A percentile compares a stretch with the other conserved stretches of the same genome.
These are phyloP conservation scores for Clunio marinus DNA, from an alignment of 2,888 invertebrate species.

Conservation along the genomic window DNA sequence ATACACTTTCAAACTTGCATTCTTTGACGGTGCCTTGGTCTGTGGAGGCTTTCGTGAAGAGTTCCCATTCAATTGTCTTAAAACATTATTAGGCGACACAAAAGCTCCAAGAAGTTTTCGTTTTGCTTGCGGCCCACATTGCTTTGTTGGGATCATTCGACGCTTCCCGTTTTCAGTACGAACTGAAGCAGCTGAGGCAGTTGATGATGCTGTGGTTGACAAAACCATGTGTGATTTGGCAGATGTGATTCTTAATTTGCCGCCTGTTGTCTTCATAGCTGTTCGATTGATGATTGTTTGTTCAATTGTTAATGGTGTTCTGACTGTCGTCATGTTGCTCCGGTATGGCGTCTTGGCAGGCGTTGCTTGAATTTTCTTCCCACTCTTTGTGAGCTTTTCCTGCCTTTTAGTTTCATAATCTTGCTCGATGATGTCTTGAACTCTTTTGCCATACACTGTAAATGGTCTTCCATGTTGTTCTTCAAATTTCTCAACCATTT, in stretches of 20 bases:
- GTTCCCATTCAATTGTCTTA: not conserved
- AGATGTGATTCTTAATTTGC: constrained; percentile 41
- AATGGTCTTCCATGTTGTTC: constrained; percentile 55
- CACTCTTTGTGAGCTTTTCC: constrained; percentile 29
- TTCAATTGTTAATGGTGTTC: constrained; percentile 12
- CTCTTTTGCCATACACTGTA: constrained; percentile 59
- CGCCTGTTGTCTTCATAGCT: constrained; percentile 6
- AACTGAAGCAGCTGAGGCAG: constrained; percentile 31
- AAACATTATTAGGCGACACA: constrained; percentile 43
- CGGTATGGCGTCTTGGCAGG: not conserved
- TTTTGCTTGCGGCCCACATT: constrained; percentile 44
- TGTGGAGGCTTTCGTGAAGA: constrained; percentile 42
- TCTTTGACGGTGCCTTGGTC: constrained; percentile 41
- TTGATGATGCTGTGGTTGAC: constrained; percentile 41
- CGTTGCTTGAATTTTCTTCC: constrained; percentile 2
- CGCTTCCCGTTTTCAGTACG: constrained; percentile 40
- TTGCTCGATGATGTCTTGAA: constrained; percentile 59
- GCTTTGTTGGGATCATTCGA: constrained; percentile 40
- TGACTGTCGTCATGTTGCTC: not conserved
- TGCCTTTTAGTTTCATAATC: constrained; percentile 27
- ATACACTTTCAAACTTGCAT: constrained; percentile 14
- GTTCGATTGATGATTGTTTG: constrained; percentile 23
- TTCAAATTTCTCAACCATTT: constrained; percentile 57
- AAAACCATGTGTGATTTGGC: constrained; percentile 45
- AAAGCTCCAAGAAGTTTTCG: constrained; percentile 45